Base-by-base conservation (phyloP, 2,888 invertebrate genomes). In the Caenorhabditis uteleia region DNA sequence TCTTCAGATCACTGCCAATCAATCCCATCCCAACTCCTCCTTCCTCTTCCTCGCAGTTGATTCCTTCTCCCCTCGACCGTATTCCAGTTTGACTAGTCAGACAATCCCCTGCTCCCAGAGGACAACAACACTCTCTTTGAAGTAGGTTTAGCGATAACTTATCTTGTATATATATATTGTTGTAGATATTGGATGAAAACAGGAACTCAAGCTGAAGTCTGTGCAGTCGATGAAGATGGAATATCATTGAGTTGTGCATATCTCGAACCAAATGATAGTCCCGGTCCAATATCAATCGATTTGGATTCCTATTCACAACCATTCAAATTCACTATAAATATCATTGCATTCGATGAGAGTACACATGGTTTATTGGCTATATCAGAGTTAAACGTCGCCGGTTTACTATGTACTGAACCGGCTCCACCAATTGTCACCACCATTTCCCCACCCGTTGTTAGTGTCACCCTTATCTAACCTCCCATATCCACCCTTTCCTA, bases 161-260 rank as follows among this genome's bases (percentile, higher is more conserved):
- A n/a, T n/a, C 34, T 29, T 5, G 20, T 18, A 42, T 48, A 14
- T 43, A 8, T 8, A 7, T 21, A 14, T 8, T 21, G 14, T 38
- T 66, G 36, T 36, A 79, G 78, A 54, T 81, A 77, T 50, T 81
- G 81, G 81, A 62, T 80, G 55, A 80, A 75, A 51, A 57, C 76
- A 6, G 81, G 80, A 33, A 74, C 78, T 14, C 81, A 81, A 45
- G 81, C 79, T 2, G 78, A 81, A 55, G 65, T 82, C 10, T 81
- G 81, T 53, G 78, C 79, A 3, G 58, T 79, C n/a, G 74, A 78
- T 45, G 70, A 70, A 27, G 74, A 82, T 23, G 77, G 72, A 26
- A 67, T 82, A 16, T 62, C 75, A 0, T 53, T 79, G 20, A 74
- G 74, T 31, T 81, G 81, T 44, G 79, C 79, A 0, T 81, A 82